Percentiles rank a stretch among this genome's conserved stretches.
Conservation (phyloP, 2,113 vertebrate species). For the Pteronura brasiliensis region DNA sequence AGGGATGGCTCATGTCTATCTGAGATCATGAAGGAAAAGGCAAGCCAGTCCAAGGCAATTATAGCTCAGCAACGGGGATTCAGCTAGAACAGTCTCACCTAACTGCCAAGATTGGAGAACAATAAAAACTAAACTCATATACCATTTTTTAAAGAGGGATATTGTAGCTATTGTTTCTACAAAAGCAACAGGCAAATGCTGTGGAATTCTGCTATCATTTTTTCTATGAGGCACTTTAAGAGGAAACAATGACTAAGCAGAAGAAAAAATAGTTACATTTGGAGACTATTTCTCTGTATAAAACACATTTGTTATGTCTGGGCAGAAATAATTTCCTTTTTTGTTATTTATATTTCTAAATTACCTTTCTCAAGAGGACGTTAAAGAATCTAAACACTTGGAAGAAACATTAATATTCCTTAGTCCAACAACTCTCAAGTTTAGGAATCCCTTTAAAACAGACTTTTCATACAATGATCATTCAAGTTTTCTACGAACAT, state of each 20-base stretch:
- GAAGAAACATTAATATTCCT: not conserved
- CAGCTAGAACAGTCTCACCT: not conserved
- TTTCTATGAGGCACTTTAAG: not conserved
- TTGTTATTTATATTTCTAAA: slow-evolving; percentile 25
- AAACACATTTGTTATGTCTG: not conserved
- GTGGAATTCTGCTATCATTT: not conserved
- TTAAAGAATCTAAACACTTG: slow-evolving; percentile 15
- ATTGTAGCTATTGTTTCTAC: not conserved
- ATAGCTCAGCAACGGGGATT: not conserved
- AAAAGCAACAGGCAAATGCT: not conserved
- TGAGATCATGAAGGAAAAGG: not conserved
- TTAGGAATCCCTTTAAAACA: slow-evolving; percentile 32
- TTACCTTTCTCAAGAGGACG: slow-evolving; percentile 16
- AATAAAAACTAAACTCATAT: not conserved
- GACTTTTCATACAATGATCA: not conserved
- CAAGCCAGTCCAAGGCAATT: not conserved
- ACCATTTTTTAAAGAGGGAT: not conserved
- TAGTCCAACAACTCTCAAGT: not conserved
- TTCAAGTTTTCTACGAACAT: not conserved
- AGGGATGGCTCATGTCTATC: not conserved
- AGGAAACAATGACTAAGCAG: not conserved
- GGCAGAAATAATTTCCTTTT: slow-evolving; percentile 20
- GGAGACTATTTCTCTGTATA: not conserved
- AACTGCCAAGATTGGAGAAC: not conserved
- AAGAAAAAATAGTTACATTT: slow-evolving; percentile 11